phyloP scores from a whole-genome alignment of 2,797 vertebrate species.

The Columba guinea region DNA sequence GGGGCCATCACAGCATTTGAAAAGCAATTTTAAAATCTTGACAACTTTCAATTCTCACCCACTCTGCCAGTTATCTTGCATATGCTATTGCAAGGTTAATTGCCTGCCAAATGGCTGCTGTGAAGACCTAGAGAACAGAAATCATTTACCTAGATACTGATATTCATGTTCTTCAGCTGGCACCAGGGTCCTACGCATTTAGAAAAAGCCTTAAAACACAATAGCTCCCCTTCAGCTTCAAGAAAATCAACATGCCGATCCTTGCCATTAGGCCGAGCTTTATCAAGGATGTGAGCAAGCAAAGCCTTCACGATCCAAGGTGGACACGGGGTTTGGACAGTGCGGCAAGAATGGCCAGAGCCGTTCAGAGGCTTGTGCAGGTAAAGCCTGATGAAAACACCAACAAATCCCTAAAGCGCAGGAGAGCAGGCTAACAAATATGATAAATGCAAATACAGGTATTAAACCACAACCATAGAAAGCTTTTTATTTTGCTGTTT shows the following conservation, averaged over 20 bases:
- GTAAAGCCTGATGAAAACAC: not conserved
- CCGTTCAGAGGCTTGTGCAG: not conserved
- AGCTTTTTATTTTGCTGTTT: not conserved
- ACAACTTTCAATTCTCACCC: not conserved
- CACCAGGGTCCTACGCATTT: not conserved
- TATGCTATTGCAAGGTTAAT: slow-evolving; percentile 27
- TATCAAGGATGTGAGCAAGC: not conserved
- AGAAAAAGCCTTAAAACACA: not conserved
- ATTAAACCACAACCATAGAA: not conserved
- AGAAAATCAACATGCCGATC: not conserved
- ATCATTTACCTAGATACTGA: not conserved
- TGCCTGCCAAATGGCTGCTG: slow-evolving; percentile 3
- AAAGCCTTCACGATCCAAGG: accelerated
- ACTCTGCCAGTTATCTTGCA: not conserved
- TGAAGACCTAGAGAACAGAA: not conserved
- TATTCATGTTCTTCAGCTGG: not conserved
- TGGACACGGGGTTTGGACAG: not conserved
- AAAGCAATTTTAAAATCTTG: slow-evolving; percentile 16
- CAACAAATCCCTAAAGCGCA: accelerated
- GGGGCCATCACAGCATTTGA: not conserved
- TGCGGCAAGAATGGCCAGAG: not conserved
- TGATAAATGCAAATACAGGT: not conserved
- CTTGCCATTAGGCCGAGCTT: not conserved
- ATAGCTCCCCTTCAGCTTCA: not conserved
- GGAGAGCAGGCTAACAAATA: not conserved